These are phyloP conservation scores for Brachystomella parvula DNA, from an alignment of 1,140 invertebrate genomes.

Conservation along the genomic window DNA sequence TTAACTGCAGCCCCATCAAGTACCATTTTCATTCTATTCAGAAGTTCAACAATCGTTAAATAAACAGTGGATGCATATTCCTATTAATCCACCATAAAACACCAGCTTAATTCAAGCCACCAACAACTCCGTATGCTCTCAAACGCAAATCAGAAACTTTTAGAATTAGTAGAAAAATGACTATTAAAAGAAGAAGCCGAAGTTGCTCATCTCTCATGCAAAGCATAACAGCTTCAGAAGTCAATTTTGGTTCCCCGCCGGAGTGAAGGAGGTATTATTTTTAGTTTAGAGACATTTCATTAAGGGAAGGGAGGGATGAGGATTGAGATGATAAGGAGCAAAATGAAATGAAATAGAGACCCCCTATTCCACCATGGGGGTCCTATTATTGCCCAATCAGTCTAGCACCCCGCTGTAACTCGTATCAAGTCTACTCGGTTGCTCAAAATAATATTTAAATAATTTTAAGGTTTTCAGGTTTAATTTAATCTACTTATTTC, in stretches of 20 bases:
- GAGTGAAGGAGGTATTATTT: neutral
- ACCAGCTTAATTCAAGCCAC: too few species aligned
- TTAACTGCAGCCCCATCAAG: neutral
- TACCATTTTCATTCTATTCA: constrained; percentile 5
- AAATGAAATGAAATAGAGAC: constrained; percentile 38
- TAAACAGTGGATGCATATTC: neutral
- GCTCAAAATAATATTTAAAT: too few species aligned
- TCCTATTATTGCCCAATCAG: constrained; percentile 40
- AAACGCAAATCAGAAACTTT: too few species aligned
- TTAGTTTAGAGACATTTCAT: constrained; percentile 36
- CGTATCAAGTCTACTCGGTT: constrained; percentile 11
- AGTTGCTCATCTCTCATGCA: too few species aligned
- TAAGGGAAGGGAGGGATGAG: constrained; percentile 13
- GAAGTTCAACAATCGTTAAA: neutral
- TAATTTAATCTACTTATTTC: too few species aligned
- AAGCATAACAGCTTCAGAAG: too few species aligned
- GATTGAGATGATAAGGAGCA: constrained; percentile 20
- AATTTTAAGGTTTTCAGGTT: too few species aligned
- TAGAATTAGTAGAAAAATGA: too few species aligned
- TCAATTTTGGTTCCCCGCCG: too few species aligned
- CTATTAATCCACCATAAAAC: too few species aligned
- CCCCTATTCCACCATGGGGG: constrained; percentile 33
- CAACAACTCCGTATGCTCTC: too few species aligned
- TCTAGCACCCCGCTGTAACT: constrained; percentile 33
- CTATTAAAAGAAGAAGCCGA: too few species aligned